These are phyloP conservation scores for Todus mexicanus DNA, from an alignment of 2,797 vertebrate genomes.

Conservation along the genomic window DNA sequence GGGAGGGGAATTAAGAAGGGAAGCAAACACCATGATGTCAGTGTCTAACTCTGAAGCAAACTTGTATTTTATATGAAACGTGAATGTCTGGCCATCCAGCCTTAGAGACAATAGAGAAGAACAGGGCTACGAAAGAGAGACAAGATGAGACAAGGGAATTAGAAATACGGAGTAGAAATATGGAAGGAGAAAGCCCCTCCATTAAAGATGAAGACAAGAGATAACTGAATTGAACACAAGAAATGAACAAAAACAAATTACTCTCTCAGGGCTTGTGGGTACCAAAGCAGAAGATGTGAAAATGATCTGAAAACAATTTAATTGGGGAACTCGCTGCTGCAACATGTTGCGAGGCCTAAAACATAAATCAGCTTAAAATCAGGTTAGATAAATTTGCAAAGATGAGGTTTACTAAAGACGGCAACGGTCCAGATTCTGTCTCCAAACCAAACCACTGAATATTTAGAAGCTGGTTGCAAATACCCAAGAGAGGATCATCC, in stretches of 20 bases:
- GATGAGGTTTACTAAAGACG: not conserved
- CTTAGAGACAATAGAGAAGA: not conserved
- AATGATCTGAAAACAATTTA: not conserved
- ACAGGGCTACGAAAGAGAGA: not conserved
- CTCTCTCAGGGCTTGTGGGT: not conserved
- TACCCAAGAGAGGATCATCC: not conserved
- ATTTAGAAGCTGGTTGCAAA: not conserved
- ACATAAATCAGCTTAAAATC: not conserved
- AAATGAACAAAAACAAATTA: not conserved
- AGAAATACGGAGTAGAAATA: not conserved
- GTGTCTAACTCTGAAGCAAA: not conserved
- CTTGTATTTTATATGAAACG: not conserved
- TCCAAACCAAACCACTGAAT: not conserved
- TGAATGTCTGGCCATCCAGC: not conserved
- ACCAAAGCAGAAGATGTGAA: not conserved
- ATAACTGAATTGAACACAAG: not conserved
- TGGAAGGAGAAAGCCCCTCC: not conserved
- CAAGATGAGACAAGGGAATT: not conserved
- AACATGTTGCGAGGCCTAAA: not conserved
- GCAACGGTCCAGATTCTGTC: not conserved
- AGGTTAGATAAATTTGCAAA: not conserved
- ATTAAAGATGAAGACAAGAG: not conserved
- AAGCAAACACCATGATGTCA: not conserved
- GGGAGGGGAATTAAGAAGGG: not conserved
- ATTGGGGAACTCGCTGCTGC: not conserved